Conservation (phyloP, 2,797 vertebrate genomes). For the Artibeus jamaicensis region DNA sequence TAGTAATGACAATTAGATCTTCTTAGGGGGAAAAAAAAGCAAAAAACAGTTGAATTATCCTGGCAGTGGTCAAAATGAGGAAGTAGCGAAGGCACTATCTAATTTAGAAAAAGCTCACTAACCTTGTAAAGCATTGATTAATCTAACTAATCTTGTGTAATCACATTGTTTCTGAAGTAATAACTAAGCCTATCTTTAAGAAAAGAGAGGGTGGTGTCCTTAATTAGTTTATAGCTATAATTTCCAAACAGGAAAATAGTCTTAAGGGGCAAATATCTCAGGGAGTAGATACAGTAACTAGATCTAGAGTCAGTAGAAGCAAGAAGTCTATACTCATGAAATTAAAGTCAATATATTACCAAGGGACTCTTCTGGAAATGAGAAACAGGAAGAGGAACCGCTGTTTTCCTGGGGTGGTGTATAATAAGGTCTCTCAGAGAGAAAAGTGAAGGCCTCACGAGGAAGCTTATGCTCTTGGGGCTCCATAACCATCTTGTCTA, state of each 20-base stretch:
- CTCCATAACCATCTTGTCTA: not conserved
- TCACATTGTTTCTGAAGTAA: conserved; percentile 72
- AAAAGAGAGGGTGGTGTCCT: conserved; percentile 64
- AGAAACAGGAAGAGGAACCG: conserved; percentile 32
- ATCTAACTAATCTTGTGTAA: conserved; percentile 77
- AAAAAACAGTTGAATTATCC: conserved; percentile 42
- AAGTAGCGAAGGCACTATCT: conserved; percentile 58
- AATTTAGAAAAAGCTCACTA: conserved; percentile 68
- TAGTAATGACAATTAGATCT: conserved; percentile 57
- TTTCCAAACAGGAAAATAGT: conserved; percentile 76
- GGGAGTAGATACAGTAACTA: conserved; percentile 73
- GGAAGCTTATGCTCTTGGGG: not conserved
- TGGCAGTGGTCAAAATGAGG: conserved; percentile 60
- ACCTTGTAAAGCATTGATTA: conserved; percentile 69
- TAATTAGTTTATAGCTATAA: conserved; percentile 75
- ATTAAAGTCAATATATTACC: conserved; percentile 72
- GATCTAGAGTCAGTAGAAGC: conserved; percentile 73
- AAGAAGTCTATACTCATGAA: conserved; percentile 77
- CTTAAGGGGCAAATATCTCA: conserved; percentile 76
- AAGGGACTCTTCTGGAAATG: conserved; percentile 50
- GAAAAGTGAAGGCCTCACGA: not conserved
- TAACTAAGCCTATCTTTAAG: conserved; percentile 76
- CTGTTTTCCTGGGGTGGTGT: not conserved
- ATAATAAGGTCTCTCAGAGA: not conserved
- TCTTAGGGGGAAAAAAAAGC: not conserved